Percentiles rank a stretch among this genome's conserved stretches.
Conservation (phyloP, 1,140 invertebrate genomes). For the Drosophila lini region DNA sequence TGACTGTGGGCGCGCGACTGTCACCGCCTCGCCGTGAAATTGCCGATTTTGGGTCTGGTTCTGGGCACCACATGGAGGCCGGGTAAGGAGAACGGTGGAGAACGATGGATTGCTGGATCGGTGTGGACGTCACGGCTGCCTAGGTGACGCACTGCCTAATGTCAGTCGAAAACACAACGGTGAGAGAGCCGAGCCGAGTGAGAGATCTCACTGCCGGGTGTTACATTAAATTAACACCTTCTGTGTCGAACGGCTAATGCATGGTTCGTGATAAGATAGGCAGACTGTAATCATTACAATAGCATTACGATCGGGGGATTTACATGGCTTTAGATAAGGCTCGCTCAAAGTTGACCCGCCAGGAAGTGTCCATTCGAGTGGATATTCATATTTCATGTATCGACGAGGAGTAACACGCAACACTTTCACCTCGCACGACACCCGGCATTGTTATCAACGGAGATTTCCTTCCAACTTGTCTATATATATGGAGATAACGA, state of each 20-base stretch:
- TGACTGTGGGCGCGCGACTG: slow-evolving; percentile 74
- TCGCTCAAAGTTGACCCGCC: slow-evolving; percentile 15
- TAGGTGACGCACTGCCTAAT: slow-evolving; percentile 48
- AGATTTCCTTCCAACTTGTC: slow-evolving; percentile 53
- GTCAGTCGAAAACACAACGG: slow-evolving; percentile 29
- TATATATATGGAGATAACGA: slow-evolving; percentile 60
- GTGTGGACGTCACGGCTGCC: slow-evolving; percentile 28
- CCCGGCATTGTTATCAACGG: slow-evolving; percentile 12
- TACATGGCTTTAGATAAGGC: slow-evolving; percentile 13
- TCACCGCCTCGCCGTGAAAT: slow-evolving; percentile 39
- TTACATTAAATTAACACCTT: slow-evolving; percentile 47
- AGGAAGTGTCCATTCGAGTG: slow-evolving; percentile 16
- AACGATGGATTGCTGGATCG: slow-evolving; percentile 12
- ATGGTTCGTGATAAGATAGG: slow-evolving; percentile 44
- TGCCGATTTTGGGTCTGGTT: slow-evolving; percentile 60
- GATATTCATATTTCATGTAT: slow-evolving; percentile 1
- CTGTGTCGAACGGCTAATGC: slow-evolving; percentile 43
- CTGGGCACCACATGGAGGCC: slow-evolving; percentile 7
- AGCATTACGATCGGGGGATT: slow-evolving; percentile 14
- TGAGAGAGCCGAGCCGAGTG: slow-evolving; percentile 2
- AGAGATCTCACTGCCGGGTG: slow-evolving; percentile 29
- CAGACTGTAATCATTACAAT: slow-evolving; percentile 28
- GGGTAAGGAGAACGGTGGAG: slow-evolving; percentile 14
- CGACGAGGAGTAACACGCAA: neutral
- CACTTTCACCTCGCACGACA: slow-evolving; percentile 1